Evolutionary conservation across 1,140 invertebrate genomes (phyloP).

Genomic region (Drosophila arawakana): DNA sequence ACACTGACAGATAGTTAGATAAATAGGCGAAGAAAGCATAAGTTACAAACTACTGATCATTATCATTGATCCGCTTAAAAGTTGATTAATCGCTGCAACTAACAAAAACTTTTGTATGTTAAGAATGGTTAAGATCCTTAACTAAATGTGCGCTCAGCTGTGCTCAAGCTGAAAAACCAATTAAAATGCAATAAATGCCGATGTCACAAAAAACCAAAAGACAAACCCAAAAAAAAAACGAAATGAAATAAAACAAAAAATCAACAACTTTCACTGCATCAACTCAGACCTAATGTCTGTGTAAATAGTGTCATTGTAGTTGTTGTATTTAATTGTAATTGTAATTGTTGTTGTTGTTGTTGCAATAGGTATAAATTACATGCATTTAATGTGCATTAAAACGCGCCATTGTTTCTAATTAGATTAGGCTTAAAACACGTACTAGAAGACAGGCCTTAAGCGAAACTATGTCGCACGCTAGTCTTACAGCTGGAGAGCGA

Average conservation of each 20-base stretch:
- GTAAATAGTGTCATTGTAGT: constrained; percentile 20
- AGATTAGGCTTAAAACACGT: constrained; percentile 63
- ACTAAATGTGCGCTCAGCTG: constrained; percentile 32
- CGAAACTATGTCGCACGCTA: constrained; percentile 82
- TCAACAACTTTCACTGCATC: constrained; percentile 71
- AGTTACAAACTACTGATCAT: constrained; percentile 60
- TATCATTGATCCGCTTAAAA: constrained; percentile 44
- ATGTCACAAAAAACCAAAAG: constrained; percentile 54
- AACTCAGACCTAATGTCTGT: constrained; percentile 15
- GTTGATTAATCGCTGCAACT: constrained; percentile 56
- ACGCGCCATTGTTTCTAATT: constrained; percentile 71
- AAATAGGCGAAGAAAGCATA: constrained; percentile 65
- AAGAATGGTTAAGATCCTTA: constrained; percentile 28
- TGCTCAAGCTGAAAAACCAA: constrained; percentile 68
- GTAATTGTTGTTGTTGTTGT: constrained; percentile 25
- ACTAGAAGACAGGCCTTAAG: constrained; percentile 48
- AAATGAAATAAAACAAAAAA: constrained; percentile 51
- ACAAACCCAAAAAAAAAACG: constrained; percentile 51
- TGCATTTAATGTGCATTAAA: constrained; percentile 68
- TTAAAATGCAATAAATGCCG: constrained; percentile 74
- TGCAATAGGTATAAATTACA: constrained; percentile 52
- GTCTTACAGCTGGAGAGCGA: background rate
- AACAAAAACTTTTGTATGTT: background rate
- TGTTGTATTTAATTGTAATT: constrained; percentile 1
- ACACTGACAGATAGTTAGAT: constrained; percentile 29